Evolutionary conservation across 2,113 vertebrate species (phyloP).

Genomic region (Otus sunia): DNA sequence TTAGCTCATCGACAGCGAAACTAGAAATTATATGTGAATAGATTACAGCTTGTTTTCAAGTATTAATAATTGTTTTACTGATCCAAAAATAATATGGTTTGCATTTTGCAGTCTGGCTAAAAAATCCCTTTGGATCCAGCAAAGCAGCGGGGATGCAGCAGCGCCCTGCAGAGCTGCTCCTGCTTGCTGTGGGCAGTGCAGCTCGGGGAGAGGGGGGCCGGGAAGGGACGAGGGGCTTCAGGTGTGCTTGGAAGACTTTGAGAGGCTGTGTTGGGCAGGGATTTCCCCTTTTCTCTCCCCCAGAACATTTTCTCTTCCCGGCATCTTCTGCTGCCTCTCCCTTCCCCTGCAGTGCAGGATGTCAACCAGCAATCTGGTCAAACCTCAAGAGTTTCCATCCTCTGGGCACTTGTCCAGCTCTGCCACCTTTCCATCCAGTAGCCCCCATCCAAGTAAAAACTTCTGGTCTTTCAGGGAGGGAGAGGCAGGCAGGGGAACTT

Average conservation of each 20-base stretch:
- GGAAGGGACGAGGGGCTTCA: background rate
- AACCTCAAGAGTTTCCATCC: background rate
- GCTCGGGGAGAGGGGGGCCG: background rate
- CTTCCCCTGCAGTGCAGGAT: background rate
- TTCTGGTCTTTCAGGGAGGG: background rate
- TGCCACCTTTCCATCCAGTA: background rate
- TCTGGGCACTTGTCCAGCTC: background rate
- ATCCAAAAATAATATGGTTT: background rate
- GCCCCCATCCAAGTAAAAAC: background rate
- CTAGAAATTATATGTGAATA: background rate
- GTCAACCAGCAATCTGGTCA: background rate
- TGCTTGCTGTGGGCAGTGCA: background rate
- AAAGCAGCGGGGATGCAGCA: background rate
- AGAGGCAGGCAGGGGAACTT: background rate
- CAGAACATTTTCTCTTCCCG: background rate
- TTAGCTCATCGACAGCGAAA: background rate
- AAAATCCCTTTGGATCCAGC: background rate
- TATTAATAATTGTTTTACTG: background rate
- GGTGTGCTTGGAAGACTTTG: background rate
- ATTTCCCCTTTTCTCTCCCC: background rate
- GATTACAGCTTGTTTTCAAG: background rate
- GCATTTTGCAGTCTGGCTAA: background rate
- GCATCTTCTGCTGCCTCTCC: background rate
- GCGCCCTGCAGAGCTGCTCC: background rate
- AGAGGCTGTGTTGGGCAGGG: background rate